A percentile compares a stretch with the other conserved stretches of the same genome.
These are phyloP conservation scores for Podarcis lilfordi DNA, from an alignment of 2,797 vertebrate species.

Conservation along the genomic window DNA sequence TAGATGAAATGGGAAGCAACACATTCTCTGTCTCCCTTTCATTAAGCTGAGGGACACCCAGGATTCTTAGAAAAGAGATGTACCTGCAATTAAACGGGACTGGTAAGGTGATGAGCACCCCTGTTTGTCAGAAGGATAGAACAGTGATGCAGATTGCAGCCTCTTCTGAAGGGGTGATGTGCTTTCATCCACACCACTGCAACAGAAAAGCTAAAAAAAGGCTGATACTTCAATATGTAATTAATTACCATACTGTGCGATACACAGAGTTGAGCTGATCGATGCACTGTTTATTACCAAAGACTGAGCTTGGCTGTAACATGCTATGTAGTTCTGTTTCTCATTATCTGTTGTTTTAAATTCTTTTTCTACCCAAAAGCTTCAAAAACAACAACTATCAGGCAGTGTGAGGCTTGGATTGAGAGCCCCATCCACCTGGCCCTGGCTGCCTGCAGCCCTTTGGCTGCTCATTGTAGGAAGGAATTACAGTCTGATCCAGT, in stretches of 20 bases:
- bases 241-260: not conserved
- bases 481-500: not conserved
- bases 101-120: not conserved
- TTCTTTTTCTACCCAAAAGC: too few species aligned
- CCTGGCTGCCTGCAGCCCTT: not conserved
- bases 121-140: not conserved
- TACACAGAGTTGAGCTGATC: not conserved
- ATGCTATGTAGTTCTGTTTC: not conserved
- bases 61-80: not conserved
- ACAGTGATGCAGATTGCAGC: too few species aligned
- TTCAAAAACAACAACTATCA: not conserved
- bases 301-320: not conserved
- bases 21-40: not conserved
- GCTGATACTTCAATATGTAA: not conserved
- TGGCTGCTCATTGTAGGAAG: not conserved
- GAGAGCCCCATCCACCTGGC: not conserved
- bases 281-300: not conserved
- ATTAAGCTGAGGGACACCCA: not conserved
- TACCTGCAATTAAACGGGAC: not conserved
- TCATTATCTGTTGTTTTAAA: not conserved
- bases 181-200: not conserved
- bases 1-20: not conserved
- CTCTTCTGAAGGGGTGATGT: not conserved
- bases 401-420: too few species aligned
- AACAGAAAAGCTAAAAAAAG: not conserved